Base-by-base conservation (phyloP, 2,797 vertebrate genomes). In the Paratrypauchen microcephalus region DNA sequence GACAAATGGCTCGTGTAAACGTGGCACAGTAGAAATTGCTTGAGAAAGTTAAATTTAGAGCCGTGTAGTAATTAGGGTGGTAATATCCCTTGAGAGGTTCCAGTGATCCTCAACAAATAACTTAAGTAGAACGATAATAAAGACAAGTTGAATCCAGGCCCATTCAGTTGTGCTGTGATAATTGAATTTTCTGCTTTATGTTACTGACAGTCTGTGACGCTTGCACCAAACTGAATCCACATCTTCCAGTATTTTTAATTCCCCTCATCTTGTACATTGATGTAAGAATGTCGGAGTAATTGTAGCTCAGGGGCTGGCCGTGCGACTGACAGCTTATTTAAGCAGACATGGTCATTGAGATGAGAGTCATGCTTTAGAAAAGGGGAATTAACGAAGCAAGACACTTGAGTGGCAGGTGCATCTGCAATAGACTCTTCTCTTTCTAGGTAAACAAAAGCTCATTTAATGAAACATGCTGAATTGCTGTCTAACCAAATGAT, bases 251-350 rank as follows among this genome's bases (percentile, higher is more conserved):
- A 60, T 1, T 75, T 80, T 56, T 52, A 74, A 75, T 60, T 78
- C 73, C 70, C 67, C 62, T 1, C 4, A 55, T 73, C 66, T 73
- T 54, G 32, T 50, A 65, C 28, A 9, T 1, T 7, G 64, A 80
- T 71, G 74, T 83, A 73, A 82, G 80, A 75, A 76, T 74, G 68
- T 83, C 0, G 3, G 21, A 65, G 75, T 86, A 82, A 86, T 83
- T 83, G 76, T 56, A 57, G 60, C 83, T 70, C 5, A 5, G 32
- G 72, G 62, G 12, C 2, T 0, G 3, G 45, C 24, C 1, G 69
- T 13, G 0, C 47, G 83, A 86, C 23, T 72, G 88, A 76, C 86
- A 88, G 80, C 85, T 87, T 72, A 88, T 88, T 87, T 85, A 87
- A 83, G 80, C 65, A 65, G 81, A 89, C 85, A 86, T 28, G 36